Conservation (phyloP, 2,113 vertebrate species). For the Erythrocebus patas region DNA sequence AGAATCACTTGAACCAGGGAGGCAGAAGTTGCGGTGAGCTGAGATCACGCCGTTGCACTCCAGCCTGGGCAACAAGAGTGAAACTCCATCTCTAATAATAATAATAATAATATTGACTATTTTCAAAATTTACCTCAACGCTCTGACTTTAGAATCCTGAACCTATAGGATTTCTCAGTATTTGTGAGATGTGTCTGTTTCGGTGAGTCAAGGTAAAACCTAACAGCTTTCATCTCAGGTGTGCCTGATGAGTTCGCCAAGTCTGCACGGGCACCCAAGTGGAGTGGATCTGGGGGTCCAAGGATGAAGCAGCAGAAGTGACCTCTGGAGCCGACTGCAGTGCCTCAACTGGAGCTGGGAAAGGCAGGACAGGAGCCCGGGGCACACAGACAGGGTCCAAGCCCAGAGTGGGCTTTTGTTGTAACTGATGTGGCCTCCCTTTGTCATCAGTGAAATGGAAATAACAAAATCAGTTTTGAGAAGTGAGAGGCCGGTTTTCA, state of each 20-base stretch:
- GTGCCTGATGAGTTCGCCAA: background rate
- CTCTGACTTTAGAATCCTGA: background rate
- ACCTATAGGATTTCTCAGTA: background rate
- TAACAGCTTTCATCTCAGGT: background rate
- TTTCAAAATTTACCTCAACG: background rate
- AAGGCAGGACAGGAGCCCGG: background rate
- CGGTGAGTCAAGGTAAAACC: background rate
- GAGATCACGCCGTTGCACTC: too few relatives aligned
- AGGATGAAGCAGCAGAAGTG: background rate
- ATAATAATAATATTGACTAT: background rate
- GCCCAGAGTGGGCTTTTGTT: background rate
- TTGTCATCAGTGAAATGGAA: background rate
- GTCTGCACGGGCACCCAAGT: rapidly evolving
- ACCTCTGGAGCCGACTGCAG: rapidly evolving
- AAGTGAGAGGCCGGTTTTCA: background rate
- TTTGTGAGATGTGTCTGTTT: background rate
- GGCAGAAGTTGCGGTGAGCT: too few relatives aligned
- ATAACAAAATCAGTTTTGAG: background rate
- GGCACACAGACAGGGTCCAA: too few relatives aligned
- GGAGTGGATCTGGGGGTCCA: background rate
- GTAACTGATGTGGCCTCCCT: background rate
- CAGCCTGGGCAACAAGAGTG: too few relatives aligned
- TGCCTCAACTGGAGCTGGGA: background rate
- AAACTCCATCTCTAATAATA: too few relatives aligned
- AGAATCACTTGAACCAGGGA: too few relatives aligned